Evolutionary conservation across 2,888 invertebrate genomes (phyloP), one percentile per base, ranked within the genome.

Genomic region (Halocaridina rubra): DNA sequence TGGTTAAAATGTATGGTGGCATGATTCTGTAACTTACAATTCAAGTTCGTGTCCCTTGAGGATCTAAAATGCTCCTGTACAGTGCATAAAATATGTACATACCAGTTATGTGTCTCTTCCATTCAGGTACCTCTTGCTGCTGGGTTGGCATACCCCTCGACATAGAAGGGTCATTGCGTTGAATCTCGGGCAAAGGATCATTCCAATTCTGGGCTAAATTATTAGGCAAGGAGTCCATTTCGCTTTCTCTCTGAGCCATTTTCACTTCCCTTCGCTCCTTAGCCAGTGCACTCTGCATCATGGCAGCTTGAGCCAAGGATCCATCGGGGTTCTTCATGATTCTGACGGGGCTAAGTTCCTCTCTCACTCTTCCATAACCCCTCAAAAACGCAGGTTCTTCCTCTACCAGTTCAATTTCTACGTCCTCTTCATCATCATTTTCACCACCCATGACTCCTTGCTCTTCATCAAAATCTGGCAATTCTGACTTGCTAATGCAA

Each of bases 291-390:
- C 96, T 97, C 91, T 99, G 99, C 98, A 98, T 99, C 97, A 99
- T 98, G 0, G 99, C 99, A 0, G 99, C 98, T 90, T 99, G 99
- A 0, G 99, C 99, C 27, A 99, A 91, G 0, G 98, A 98, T 0
- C 99, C 99, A 91, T 99, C 99, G 0, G 99, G 99, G 93, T 99
- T 99, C 92, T 98, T 98, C 0, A 99, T 97, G 88, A 99, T 98
- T 88, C 93, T 91, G 2, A 98, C 98, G 0, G 98, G 98, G 82
- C 97, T 97, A 2, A 98, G 92, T 90, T 98, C 98, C 88, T 97
- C 96, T 0, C 97, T 91, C 0, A 97, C 96, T 88, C 98, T 92
- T 0, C 98, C 98, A 90, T 98, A 95, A 90, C 93, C 89, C 30
- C 85, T 22, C 0, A 99, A 92, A 92, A 99, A 99, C 0, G 99